Evolutionary conservation across 2,888 invertebrate genomes (phyloP), one percentile per base, ranked within the genome.

Genomic region (Mythimna pallens): DNA sequence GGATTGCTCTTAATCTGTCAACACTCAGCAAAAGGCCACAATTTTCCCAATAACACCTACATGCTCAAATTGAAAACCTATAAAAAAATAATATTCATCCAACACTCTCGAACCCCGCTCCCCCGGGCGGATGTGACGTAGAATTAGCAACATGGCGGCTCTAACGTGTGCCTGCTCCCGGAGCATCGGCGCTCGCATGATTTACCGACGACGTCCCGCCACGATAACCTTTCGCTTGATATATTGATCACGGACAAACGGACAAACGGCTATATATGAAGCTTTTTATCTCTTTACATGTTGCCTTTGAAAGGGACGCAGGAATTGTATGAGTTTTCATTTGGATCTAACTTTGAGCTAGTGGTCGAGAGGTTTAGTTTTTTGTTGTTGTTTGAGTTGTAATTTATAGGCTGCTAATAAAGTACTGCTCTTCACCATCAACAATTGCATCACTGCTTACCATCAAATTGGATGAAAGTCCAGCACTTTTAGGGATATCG

Each of bases 161-260:
- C 66, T 62, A 80, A 65, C 67, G 73, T 58, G 68, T 73, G 61
- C 50, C 14, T 50, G 50, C 20, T n/a, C 57, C 25, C 80, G 50
- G 70, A 69, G 73, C 71, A 71, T 78, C 65, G 78, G 54, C n/a
- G 61, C 20, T 43, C 63, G 67, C 63, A 75, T 82, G 80, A 82
- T 83, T 80, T 82, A 82, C 67, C 59, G 83, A 40, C 73, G 67
- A 65, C 80, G 66, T 58, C 77, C 72, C 65, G 54, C 72, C 59
- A 52, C 72, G 82, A 83, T 80, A 83, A 83, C 82, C 82, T 83
- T 73, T 71, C 52, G 25, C n/a, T 78, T 82, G 80, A 83, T 83
- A 82, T 82, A 82, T 82, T 70, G 82, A 80, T 76, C 82, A 76
- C 67, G 72, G 76, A 70, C 76, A 76, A 72, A 63, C 76, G 70